phyloP scores from a whole-genome alignment of 2,113 vertebrate species.

The Grantiella picta region DNA sequence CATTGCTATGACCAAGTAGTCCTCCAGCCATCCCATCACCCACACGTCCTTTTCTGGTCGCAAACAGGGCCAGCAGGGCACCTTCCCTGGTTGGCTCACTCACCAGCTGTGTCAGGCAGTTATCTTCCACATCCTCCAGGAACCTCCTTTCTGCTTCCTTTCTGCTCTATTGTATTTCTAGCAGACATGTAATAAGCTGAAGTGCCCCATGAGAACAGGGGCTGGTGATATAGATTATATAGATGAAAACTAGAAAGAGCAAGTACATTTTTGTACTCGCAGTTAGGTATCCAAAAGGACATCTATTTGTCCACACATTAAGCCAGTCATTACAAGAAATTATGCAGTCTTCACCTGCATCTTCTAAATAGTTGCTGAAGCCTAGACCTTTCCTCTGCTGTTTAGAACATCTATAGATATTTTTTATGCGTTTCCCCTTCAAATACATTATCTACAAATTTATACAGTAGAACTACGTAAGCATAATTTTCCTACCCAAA shows the following conservation, averaged over 20 bases:
- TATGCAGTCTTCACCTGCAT: neutral
- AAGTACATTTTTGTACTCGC: neutral
- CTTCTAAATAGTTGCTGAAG: neutral
- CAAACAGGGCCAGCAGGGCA: neutral
- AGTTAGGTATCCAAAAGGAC: neutral
- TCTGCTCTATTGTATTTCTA: neutral
- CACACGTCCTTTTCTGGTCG: neutral
- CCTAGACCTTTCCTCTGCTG: neutral
- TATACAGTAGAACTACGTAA: neutral
- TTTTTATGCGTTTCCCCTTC: neutral
- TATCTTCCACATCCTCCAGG: neutral
- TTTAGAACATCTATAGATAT: neutral
- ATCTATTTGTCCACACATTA: neutral
- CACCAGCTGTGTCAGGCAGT: neutral
- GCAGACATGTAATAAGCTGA: neutral
- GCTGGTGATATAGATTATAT: neutral
- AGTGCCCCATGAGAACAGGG: neutral
- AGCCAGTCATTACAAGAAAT: neutral
- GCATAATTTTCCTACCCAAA: neutral
- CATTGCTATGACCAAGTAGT: neutral
- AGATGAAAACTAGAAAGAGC: neutral
- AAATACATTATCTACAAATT: neutral
- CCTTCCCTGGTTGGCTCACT: neutral
- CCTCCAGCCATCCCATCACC: neutral
- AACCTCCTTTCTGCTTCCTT: neutral